Base-by-base conservation (phyloP, 23 tunicate species). In the Styela clava region DNA sequence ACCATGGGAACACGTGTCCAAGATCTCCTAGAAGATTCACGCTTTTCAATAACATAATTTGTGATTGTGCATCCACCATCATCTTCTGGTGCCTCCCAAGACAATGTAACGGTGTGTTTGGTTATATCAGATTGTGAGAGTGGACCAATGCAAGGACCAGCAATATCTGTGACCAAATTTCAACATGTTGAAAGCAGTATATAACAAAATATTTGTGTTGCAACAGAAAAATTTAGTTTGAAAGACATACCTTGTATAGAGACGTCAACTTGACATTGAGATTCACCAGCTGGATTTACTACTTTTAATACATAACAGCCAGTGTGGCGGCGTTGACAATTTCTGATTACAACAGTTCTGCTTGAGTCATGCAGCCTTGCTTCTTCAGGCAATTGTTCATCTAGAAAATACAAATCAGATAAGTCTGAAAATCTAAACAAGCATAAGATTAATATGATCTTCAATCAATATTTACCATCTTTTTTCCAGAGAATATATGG, bases 1-100 rank as follows among this genome's bases (percentile, higher is more conserved):
- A 89, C 83, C 98, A 92, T 88, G 3, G 93, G 86, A 2, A 92
- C 92, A 21, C 74, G 72, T 24, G 98, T 92, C 98, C 98, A 92
- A 34, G 98, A 92, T 81, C 98, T 44, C 67, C 98, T 56, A 2
- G 98, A 92, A 18, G 98, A 92, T 65, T 92, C 97, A 35, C 97
- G 85, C 56, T 92, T 92, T 63, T 92, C 97, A 72, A 92, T 78
- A 27, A 92, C 91, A 73, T 87, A 92, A 52, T 92, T 92, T 20
- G 97, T 92, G 74, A 92, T 83, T n/a, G 87, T 73, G 63, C 91
- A 86, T 2, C 97, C 97, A 31, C 97, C 97, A 52, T 87, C 83
- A 74, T 92, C 97, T 78, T 83, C 88, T 2, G 97, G 97, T n/a
- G 85, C 76, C 24, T 76, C 61, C 97, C 97, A 92, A 9, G 91